Evolutionary conservation across 30 jellyfish, hydroid and myxozoan species (phyloP).

Genomic region (Aurelia sp.): DNA sequence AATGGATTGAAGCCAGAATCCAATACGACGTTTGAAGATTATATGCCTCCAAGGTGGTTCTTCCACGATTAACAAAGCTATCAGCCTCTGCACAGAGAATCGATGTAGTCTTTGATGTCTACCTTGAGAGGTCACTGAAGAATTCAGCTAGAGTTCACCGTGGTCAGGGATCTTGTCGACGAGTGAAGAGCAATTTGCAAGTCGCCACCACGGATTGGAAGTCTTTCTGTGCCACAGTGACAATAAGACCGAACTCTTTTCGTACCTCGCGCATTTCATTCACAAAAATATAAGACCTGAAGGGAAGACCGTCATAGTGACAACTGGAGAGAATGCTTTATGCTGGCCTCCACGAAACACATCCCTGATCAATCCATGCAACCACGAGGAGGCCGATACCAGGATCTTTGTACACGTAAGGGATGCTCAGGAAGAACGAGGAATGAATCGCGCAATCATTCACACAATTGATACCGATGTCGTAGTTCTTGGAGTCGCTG

Average conservation of each 20-base stretch:
- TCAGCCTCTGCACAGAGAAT: constrained; percentile 55
- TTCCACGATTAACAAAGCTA: no score
- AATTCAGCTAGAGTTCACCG: constrained; percentile 53
- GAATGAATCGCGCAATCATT: no score
- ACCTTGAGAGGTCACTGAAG: constrained; percentile 51
- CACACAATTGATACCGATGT: no score
- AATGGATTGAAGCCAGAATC: constrained; percentile 57
- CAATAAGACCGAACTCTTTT: constrained; percentile 47
- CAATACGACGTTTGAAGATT: no score
- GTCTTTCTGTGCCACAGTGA: constrained; percentile 55
- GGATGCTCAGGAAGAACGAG: no score
- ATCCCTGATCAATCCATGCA: no score
- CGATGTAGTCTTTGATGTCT: constrained; percentile 74
- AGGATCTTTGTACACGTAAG: no score
- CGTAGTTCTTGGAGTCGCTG: no score
- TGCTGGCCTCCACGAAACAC: no score
- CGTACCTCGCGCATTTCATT: constrained; percentile 50
- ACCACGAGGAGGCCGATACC: no score
- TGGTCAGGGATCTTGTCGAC: constrained; percentile 61
- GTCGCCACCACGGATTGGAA: constrained; percentile 48
- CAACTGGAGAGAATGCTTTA: constrained; percentile 50
- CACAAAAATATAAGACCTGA: constrained; percentile 37
- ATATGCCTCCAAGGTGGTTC: no score
- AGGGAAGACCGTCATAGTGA: constrained; percentile 41
- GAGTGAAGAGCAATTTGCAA: constrained; percentile 33